Percentiles rank a stretch among this genome's conserved stretches.
These are phyloP conservation scores for Ericerus pela DNA, from an alignment of 1,140 invertebrate genomes.

Conservation along the genomic window DNA sequence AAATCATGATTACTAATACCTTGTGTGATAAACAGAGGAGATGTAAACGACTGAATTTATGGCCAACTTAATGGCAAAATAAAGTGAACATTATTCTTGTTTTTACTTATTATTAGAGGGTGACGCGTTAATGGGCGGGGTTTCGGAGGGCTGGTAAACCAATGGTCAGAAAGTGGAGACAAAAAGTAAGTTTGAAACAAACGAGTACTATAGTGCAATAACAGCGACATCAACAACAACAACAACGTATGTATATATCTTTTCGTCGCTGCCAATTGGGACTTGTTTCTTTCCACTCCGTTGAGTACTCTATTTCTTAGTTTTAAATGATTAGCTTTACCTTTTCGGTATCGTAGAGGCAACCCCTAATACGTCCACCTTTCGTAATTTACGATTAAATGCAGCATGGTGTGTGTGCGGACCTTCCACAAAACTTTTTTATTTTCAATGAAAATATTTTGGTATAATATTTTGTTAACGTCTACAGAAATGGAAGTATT, in stretches of 20 bases:
- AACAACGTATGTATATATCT: slow-evolving; percentile 1
- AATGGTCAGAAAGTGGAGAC: no score
- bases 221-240: not conserved
- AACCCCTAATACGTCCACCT: no score
- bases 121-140: not conserved
- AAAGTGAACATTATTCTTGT: slow-evolving; percentile 10
- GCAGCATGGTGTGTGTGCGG: no score
- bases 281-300: slow-evolving; percentile 1
- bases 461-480: no score
- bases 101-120: slow-evolving; percentile 10
- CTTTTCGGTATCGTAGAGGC: no score
- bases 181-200: no score
- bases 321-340: slow-evolving; percentile 7
- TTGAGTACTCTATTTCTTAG: slow-evolving; percentile 6
- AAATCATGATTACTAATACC: slow-evolving; percentile 11
- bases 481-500: no score
- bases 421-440: no score
- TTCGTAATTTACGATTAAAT: no score
- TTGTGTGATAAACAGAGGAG: slow-evolving; percentile 8
- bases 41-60: slow-evolving; percentile 5
- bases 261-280: not conserved
- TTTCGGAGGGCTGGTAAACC: not conserved
- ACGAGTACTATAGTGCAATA: no score
- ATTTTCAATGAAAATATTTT: no score
- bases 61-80: slow-evolving; percentile 9